Evolutionary conservation across 2,797 vertebrate genomes (phyloP), one percentile per base, ranked within the genome.

Genomic region (Myotis myotis): DNA sequence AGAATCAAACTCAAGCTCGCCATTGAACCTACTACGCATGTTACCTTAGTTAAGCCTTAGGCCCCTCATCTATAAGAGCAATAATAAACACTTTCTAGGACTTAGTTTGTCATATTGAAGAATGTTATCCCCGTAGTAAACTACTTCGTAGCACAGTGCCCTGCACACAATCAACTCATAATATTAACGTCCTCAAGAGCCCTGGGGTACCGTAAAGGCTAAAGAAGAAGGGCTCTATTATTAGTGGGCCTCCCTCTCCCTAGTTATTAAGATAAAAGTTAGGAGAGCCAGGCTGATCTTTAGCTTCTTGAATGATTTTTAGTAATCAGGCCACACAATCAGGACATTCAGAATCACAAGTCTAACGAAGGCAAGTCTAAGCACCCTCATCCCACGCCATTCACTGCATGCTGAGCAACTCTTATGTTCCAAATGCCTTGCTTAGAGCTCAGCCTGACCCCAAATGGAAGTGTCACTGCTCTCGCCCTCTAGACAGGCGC

Each of bases 211-310:
- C 44, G 3, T 38, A 53, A 83, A 79, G 30, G 44, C 72, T 71
- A 15, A 66, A n/a, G 41, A 33, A 68, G n/a, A 20, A 57, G 12
- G 33, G 51, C 7, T 8, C 20, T 38, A 30, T 82, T 44, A 41
- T 64, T 87, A 68, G n/a, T 49, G 53, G 30, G 76, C 82, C 25
- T 78, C 15, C 38, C 64, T 64, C n/a, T 38, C 53, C 64, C 30
- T 89, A 74, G 85, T 72, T 95, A n/a, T 16, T 78, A 83, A 86
- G 57, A 74, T 70, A 93, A 88, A 85, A 78, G 72, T 47, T 82
- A 86, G 53, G 62, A 74, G 17, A 82, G 47, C 11, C 89, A 62
- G 19, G 22, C 49, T 91, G 41, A 38, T 49, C 79, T 81, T 44
- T 25, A 88, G 36, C 62, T 81, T 91, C 38, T 82, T 55, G 33